These are phyloP conservation scores for Melierax canorus DNA, from an alignment of 2,113 vertebrate genomes.

Conservation along the genomic window DNA sequence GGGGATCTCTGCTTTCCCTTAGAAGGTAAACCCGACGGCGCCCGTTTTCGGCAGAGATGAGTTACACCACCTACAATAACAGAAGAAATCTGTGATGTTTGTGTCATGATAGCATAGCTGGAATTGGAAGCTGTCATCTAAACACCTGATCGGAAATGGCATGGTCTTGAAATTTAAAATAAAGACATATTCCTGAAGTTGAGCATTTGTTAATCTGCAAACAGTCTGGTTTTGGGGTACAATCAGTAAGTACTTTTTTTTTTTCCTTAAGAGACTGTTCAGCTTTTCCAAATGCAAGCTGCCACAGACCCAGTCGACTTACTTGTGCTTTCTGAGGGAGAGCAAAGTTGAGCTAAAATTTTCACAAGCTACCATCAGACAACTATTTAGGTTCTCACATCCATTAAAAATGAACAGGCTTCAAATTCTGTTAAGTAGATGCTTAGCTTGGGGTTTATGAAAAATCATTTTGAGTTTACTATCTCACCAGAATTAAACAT, in stretches of 20 bases:
- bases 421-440: background rate
- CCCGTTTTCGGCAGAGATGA: no score
- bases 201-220: background rate
- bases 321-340: background rate
- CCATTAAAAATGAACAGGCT: background rate
- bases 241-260: background rate
- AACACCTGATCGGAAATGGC: background rate
- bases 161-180: background rate
- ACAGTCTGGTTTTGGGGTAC: background rate
- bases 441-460: background rate
- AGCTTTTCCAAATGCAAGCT: background rate
- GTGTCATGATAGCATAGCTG: background rate
- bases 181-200: background rate
- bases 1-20: no score
- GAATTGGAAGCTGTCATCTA: background rate
- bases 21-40: no score
- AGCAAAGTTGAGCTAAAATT: background rate
- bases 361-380: background rate
- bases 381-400: background rate
- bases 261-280: background rate
- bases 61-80: background rate
- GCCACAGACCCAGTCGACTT: background rate
- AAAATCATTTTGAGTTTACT: background rate
- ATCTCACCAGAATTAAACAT: rapidly evolving
- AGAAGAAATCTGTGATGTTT: background rate